Evolutionary conservation across 2,113 vertebrate genomes (phyloP), one percentile per base, ranked within the genome.

Genomic region (Nothobranchius furzeri): DNA sequence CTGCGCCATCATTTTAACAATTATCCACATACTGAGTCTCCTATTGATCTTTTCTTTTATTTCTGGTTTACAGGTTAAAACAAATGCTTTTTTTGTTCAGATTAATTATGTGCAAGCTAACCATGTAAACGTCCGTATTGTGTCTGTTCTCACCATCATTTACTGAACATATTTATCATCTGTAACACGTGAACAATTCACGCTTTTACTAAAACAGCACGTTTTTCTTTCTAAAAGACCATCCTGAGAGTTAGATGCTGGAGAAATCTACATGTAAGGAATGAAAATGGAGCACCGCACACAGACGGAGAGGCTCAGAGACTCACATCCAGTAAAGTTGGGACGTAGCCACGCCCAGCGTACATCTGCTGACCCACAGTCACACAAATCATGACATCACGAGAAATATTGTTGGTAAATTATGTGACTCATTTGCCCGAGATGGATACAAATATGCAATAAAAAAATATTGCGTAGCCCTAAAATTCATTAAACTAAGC

Each of bases 301-400:
- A 75, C 76, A 67, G 0, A 70, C 48, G 45, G 9, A 52, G n/a
- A 59, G 17, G 12, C 53, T n/a, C 5, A 25, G 13, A 35, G 56
- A 90, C 90, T 93, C 72, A 90, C 87, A 61, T 88, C 70, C 60
- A 89, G 47, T 51, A 45, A 60, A 79, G 79, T 62, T 6, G 89
- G 70, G 11, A 89, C 10, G 59, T 75, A 87, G 66, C 78, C 78
- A 12, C 70, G 70, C 55, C 73, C 79, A 52, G 85, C 43, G 12
- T 54, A 70, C 70, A 81, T 86, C 90, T 93, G 86, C 83, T 81
- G 74, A 83, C 35, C 75, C 74, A 20, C 20, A 59, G 62, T 84
- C 64, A 63, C 36, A 73, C 35, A 70, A 42, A 43, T 24, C 11
- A 65, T 14, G n/a, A 10, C 14, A 50, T 71, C 51, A 43, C 67